phyloP scores from a whole-genome alignment of 2,888 invertebrate genomes.

The Calameuta pallipes region DNA sequence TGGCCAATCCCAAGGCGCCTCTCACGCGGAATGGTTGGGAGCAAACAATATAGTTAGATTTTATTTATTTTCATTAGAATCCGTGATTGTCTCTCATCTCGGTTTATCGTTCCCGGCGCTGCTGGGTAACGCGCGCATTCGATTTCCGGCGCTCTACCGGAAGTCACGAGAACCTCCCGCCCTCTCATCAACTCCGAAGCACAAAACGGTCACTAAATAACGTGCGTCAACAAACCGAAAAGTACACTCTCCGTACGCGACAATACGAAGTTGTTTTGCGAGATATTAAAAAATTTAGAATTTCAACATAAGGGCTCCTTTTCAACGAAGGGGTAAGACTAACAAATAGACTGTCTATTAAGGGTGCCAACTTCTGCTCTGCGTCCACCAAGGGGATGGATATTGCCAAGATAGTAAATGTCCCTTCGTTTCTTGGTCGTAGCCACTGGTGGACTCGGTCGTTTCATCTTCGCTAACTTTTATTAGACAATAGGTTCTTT shows the following conservation, averaged over 20 bases:
- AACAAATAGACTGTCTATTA: conserved; percentile 24
- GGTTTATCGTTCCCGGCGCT: conserved; percentile 10
- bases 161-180: background rate
- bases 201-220: background rate
- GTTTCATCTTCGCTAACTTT: conserved; percentile 24
- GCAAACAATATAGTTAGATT: conserved; percentile 26
- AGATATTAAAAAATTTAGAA: background rate
- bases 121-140: background rate
- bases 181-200: background rate
- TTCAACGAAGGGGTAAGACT: background rate
- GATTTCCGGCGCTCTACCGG: background rate
- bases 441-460: conserved; percentile 4
- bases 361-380: conserved; percentile 15
- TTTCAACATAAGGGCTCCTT: background rate
- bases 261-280: no score
- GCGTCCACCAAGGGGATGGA: conserved; percentile 19
- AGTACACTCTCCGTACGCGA: background rate
- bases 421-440: conserved; percentile 23
- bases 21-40: conserved; percentile 18
- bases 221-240: background rate
- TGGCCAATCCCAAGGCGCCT: conserved; percentile 21
- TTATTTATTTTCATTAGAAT: conserved; percentile 26
- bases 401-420: conserved; percentile 25
- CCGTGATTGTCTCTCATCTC: conserved; percentile 18
- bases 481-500: conserved; percentile 27